These are phyloP conservation scores for Palloptera scutellata DNA, from an alignment of 2,888 invertebrate genomes.

Conservation along the genomic window DNA sequence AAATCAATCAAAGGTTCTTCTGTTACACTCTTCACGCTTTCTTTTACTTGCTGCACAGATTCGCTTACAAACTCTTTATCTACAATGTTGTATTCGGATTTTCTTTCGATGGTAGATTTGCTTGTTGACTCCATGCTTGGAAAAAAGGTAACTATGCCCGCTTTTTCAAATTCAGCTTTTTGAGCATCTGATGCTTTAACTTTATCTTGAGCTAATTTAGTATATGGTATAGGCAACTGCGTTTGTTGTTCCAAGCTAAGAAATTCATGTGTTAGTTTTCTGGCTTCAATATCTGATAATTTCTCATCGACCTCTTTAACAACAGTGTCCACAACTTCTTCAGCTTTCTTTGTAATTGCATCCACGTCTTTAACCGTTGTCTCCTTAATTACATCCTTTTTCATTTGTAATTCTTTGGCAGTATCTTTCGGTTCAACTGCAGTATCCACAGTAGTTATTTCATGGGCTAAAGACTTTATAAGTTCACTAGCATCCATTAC, in stretches of 20 bases:
- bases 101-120: too few species aligned
- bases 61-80: too few species aligned
- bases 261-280: conserved; percentile 52
- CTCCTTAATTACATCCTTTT: background rate
- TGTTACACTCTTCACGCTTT: too few species aligned
- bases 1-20: conserved; percentile 18
- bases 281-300: conserved; percentile 35
- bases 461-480: too few species aligned
- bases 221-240: conserved; percentile 35
- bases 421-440: conserved; percentile 3
- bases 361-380: conserved; percentile 1
- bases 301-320: conserved; percentile 32
- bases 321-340: background rate
- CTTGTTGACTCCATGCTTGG: too few species aligned
- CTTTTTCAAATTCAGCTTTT: conserved; percentile 18
- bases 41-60: too few species aligned
- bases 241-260: conserved; percentile 52
- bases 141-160: conserved; percentile 5
- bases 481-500: background rate
- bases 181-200: conserved; percentile 28
- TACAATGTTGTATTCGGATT: too few species aligned
- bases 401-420: background rate
- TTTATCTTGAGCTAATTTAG: conserved; percentile 35
- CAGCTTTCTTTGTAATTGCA: background rate
- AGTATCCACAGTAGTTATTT: background rate